Base-by-base conservation (phyloP, 1,140 invertebrate genomes). In the Scaptodrosophila lebanonensis region DNA sequence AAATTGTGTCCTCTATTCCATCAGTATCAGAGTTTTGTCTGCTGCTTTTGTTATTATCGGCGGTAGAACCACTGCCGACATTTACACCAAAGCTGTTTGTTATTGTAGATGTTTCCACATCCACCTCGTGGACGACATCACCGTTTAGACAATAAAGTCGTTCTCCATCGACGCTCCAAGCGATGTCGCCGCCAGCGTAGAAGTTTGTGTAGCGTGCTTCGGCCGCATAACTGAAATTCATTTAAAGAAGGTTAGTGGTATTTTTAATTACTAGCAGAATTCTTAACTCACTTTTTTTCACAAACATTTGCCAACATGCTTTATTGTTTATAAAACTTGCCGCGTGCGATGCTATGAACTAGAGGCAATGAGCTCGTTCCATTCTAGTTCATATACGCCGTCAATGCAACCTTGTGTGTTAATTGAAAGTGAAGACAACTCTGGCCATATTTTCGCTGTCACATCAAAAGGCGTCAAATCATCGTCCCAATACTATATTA, bases 181-280 rank as follows among this genome's bases (percentile, higher is more conserved):
- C 88, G 50, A 97, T 90, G 84, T 92, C 91, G 63, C 95, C 95
- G 39, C 94, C 94, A 1, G 93, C 95, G 67, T 93, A 97, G 87
- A 96, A 96, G 8, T 95, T 93, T 67, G 92, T 92, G 88, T 93
- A 91, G 72, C 94, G 93, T 11, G 90, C 88, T 77, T 92, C 90
- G 35, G 94, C 91, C 43, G 93, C 92, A 88, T 93, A 96, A 63
- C 95, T 97, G 71, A 30, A 22, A 53, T 35, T 8, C 0, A 11
- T 11, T n/a, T n/a, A n/a, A n/a, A 7, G 1, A 16, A 22, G 8
- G 8, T 20, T 43, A 27, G 13, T 16, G 11, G 1, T 8, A 3
- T 13, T 5, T 29, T 29, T 6, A 40, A 18, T 17, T 40, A 30
- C 18, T 22, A 4, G 9, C 4, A 13, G 3, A 39, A 7, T 35